Evolutionary conservation across 1,140 invertebrate species (phyloP), one percentile per base, ranked within the genome.

Genomic region (Drosophila pseudoobscura): DNA sequence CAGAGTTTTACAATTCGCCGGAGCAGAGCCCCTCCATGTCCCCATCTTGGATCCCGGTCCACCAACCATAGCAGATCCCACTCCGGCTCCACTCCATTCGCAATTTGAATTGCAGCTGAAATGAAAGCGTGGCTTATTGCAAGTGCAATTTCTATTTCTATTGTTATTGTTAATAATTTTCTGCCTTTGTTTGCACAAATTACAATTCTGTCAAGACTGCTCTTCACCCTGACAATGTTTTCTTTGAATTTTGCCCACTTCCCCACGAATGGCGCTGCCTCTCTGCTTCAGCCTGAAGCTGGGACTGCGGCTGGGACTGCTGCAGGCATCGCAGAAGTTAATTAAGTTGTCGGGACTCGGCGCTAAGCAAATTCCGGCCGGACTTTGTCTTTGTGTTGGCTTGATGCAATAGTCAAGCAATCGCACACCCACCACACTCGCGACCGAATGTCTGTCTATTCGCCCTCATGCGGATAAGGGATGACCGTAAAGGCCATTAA

Each of bases 101-200:
- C 35, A 39, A 39, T 65, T 64, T 51, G 60, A 51, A 70, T 62
- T 63, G 65, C 66, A 78, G 52, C 56, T 78, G 55, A 53, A 78
- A 57, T 59, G 45, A 75, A 75, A 62, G 58, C 64, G 53, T 47
- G 62, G 74, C 55, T 61, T 71, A 75, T 65, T 65, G 59, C 64
- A 47, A 45, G 45, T 64, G 41, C 39, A 41, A 26, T 41, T 55
- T 17, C 57, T 45, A 68, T 76, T 85, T 47, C 66, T 56, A 77
- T 85, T 85, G 77, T 85, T 78, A 88, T 82, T 88, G 83, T 88
- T 87, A 88, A 88, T 87, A 88, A 87, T 88, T 82, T 69, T 47
- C 52, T 46, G 75, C 60, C 57, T 80, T 80, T 88, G 78, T 71
- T 85, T 69, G 59, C 56, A 29, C 39, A 58, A 58, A 57, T 66